These are phyloP conservation scores for Actias luna DNA, from an alignment of 2,888 invertebrate species.

Conservation along the genomic window DNA sequence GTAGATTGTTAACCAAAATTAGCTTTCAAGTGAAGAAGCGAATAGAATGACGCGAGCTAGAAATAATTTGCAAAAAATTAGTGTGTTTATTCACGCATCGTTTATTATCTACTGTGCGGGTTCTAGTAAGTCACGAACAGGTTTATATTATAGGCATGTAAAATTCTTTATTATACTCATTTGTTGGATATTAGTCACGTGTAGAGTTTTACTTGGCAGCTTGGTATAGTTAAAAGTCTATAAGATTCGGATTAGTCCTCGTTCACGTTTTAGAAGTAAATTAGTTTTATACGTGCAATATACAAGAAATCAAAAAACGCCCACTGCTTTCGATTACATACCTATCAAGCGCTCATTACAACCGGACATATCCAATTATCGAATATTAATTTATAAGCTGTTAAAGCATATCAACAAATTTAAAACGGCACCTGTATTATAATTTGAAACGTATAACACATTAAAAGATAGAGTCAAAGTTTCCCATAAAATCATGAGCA, in stretches of 20 bases:
- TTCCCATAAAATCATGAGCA: constrained; percentile 80
- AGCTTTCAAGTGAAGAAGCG: not conserved
- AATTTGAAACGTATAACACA: constrained; percentile 23
- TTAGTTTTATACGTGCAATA: not conserved
- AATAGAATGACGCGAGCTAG: constrained; percentile 22
- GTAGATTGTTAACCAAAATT: constrained; percentile 9
- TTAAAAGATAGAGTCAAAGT: constrained; percentile 59
- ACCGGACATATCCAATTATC: constrained; percentile 21
- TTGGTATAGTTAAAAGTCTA: not conserved
- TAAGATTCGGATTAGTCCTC: not conserved
- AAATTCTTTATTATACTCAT: not conserved
- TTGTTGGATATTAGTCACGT: not conserved
- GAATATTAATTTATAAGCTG: constrained; percentile 20
- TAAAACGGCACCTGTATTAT: constrained; percentile 18
- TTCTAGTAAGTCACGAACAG: not conserved
- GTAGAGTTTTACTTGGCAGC: not conserved
- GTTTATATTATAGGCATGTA: not conserved
- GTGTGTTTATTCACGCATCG: not conserved
- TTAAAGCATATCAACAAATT: constrained; percentile 19
- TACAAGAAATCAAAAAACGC: not conserved
- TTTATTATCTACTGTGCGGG: not conserved
- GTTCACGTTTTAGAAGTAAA: not conserved
- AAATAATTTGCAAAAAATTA: not conserved
- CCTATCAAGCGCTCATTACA: not conserved
- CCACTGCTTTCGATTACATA: not conserved